Conservation (phyloP, 2,113 vertebrate species). For the Lepidothrix coronata region DNA sequence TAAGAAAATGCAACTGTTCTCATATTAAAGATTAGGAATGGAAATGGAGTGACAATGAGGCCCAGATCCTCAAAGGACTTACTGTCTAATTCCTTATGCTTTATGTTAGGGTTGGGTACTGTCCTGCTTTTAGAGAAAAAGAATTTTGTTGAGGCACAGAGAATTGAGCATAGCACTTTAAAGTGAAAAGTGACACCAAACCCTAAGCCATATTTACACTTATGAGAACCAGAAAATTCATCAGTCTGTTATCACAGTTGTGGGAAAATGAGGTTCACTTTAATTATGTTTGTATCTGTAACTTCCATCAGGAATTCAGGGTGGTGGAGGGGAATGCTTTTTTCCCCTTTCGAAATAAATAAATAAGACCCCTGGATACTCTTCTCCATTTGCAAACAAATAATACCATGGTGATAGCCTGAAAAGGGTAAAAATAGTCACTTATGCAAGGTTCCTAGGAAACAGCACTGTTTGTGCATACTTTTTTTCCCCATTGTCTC, state of each 20-base stretch:
- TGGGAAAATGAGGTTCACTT: neutral
- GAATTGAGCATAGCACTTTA: neutral
- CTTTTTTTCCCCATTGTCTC: neutral
- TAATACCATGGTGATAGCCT: neutral
- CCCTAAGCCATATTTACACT: neutral
- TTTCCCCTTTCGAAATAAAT: neutral
- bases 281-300: neutral
- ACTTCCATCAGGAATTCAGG: neutral
- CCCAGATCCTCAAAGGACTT: neutral
- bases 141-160: neutral
- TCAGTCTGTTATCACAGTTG: neutral
- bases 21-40: neutral
- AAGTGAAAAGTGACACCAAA: neutral
- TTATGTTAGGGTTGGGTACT: neutral
- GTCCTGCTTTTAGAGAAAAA: neutral
- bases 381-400: neutral
- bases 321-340: neutral
- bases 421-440: neutral
- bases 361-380: neutral
- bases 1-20: neutral
- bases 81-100: neutral
- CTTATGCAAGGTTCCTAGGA: neutral
- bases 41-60: neutral
- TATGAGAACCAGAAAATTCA: neutral
- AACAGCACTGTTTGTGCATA: neutral